Evolutionary conservation across 2,888 invertebrate genomes (phyloP).

Genomic region (Callinectes sapidus): DNA sequence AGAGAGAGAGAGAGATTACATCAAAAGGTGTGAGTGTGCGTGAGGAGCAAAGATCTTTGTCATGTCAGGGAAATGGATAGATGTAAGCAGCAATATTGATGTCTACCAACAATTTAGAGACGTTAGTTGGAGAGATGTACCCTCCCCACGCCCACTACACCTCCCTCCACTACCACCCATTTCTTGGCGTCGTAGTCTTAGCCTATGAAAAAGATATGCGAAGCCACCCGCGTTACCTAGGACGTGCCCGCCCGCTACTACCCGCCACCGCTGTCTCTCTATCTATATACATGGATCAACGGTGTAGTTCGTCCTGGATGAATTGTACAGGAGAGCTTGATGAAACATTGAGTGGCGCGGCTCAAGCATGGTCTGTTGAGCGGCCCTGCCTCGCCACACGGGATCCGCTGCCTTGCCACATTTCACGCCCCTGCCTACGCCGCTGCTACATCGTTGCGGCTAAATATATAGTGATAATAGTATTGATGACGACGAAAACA

Average conservation of each 20-base stretch:
- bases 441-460: not conserved
- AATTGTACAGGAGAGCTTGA: constrained; percentile 51
- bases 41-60: not conserved
- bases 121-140: not conserved
- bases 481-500: not conserved
- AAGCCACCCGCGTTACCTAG: not conserved
- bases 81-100: constrained; percentile 49
- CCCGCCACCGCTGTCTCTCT: constrained; percentile 33
- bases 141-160: not conserved
- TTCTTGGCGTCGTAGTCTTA: not conserved
- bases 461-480: not conserved
- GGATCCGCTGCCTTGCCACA: not conserved
- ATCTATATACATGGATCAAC: constrained; percentile 54
- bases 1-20: not conserved
- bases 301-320: constrained; percentile 52
- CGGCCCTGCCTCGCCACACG: constrained; percentile 4
- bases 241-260: not conserved
- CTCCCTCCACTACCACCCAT: not conserved
- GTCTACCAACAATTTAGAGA: not conserved
- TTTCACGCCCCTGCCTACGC: constrained; percentile 14
- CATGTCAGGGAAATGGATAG: not conserved
- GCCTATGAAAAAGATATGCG: constrained; percentile 47
- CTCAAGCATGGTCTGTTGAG: constrained; percentile 57
- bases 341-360: constrained; percentile 53
- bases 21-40: not conserved